Percentiles rank a stretch among this genome's conserved stretches.
These are phyloP conservation scores for Tiaroga cobitis DNA, from an alignment of 2,797 vertebrate genomes.

Conservation along the genomic window DNA sequence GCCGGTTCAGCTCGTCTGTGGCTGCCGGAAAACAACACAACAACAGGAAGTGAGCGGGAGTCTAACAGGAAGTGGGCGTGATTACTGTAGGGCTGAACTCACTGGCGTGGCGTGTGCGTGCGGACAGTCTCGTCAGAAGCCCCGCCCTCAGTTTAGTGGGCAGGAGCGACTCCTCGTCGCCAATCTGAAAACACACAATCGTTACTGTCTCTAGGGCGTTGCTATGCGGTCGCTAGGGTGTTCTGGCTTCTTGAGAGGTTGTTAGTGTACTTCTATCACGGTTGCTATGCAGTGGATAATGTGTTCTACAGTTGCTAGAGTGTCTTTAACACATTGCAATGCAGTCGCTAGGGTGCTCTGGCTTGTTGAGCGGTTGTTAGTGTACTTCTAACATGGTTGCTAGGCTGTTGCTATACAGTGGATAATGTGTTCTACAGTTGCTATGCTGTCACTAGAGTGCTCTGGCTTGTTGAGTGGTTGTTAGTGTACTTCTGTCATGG, in stretches of 20 bases:
- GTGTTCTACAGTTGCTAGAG: neutral
- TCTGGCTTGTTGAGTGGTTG: too few species aligned
- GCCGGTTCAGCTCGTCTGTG: constrained; percentile 83
- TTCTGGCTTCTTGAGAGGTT: too few species aligned
- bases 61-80: neutral
- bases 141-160: constrained; percentile 80
- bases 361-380: too few species aligned
- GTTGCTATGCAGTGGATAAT: neutral
- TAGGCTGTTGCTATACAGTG: neutral
- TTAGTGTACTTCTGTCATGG: too few species aligned
- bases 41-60: constrained; percentile 68
- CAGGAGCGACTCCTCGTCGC: constrained; percentile 82
- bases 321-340: too few species aligned
- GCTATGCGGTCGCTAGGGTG: neutral
- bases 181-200: constrained; percentile 70
- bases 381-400: neutral
- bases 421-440: neutral
- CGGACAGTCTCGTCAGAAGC: constrained; percentile 73
- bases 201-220: neutral
- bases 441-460: neutral
- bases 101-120: constrained; percentile 59
- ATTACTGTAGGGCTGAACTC: constrained; percentile 34
- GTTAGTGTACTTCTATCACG: neutral
- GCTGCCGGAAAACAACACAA: neutral
- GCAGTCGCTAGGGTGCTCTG: neutral